Conservation (phyloP, 2,797 vertebrate genomes). For the Synanceia verrucosa region DNA sequence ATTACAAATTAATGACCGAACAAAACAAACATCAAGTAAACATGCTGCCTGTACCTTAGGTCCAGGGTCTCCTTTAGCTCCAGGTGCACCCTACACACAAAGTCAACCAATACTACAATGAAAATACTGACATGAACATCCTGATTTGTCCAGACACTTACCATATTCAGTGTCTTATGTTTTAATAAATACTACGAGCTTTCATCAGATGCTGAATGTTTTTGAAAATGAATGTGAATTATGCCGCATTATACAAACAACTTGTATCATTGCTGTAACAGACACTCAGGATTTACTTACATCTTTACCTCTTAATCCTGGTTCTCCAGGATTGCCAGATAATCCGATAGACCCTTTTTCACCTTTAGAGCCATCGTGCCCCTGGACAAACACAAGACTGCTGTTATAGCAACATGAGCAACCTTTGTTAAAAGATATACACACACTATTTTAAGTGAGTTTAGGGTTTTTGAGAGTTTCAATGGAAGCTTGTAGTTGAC, state of each 20-base stretch:
- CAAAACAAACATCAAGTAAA: neutral
- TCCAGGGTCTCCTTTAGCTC: conserved; percentile 78
- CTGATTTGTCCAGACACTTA: neutral
- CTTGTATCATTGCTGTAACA: conserved; percentile 41
- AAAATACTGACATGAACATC: neutral
- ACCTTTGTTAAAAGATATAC: neutral
- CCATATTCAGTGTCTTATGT: neutral
- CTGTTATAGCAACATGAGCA: neutral
- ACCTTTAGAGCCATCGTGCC: conserved; percentile 83
- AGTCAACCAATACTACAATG: conserved; percentile 7
- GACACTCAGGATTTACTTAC: conserved; percentile 88
- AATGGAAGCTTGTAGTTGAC: neutral
- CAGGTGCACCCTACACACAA: conserved; percentile 75
- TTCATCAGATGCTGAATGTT: neutral
- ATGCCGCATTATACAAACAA: neutral
- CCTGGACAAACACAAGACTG: conserved; percentile 73
- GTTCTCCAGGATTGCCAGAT: conserved; percentile 81
- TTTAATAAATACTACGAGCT: neutral
- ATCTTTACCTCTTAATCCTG: conserved; percentile 95
- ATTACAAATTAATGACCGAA: neutral
- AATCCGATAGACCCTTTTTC: conserved; percentile 81
- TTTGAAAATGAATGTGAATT: conserved; percentile 2
- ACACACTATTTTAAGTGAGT: neutral
- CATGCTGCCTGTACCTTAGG: conserved; percentile 60
- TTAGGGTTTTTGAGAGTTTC: neutral